Conservation (phyloP, 2,113 vertebrate species). For the Ancistrus triradiatus region DNA sequence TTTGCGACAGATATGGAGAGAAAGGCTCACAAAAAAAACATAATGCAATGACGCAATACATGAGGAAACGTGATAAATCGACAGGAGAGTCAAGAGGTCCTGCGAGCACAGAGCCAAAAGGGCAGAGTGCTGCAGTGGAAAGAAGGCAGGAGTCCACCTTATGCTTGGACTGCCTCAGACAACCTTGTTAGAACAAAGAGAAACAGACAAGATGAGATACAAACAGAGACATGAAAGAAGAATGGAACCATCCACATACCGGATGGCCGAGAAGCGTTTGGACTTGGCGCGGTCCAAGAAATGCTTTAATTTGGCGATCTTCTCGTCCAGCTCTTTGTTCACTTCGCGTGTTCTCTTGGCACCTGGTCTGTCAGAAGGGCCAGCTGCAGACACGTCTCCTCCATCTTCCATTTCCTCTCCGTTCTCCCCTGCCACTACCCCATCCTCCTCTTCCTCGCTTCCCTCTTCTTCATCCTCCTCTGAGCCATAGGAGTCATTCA, state of each 20-base stretch:
- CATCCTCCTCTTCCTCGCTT: slow-evolving; percentile 62
- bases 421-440: slow-evolving; percentile 33
- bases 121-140: slow-evolving; percentile 24
- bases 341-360: slow-evolving; percentile 61
- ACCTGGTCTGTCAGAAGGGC: slow-evolving; percentile 30
- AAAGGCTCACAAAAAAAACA: slow-evolving; percentile 17
- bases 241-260: slow-evolving; percentile 61
- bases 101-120: slow-evolving; percentile 18
- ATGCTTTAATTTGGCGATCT: slow-evolving; percentile 89
- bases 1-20: slow-evolving; percentile 9
- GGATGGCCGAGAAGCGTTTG: slow-evolving; percentile 90
- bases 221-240: slow-evolving; percentile 10
- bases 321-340: slow-evolving; percentile 82
- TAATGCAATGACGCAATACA: slow-evolving; percentile 30
- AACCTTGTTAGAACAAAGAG: slow-evolving; percentile 17
- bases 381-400: neutral
- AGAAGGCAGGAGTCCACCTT: slow-evolving; percentile 28
- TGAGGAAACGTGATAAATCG: slow-evolving; percentile 15
- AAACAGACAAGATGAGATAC: slow-evolving; percentile 9
- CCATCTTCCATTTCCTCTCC: slow-evolving; percentile 29
- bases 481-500: slow-evolving; percentile 66
- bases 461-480: slow-evolving; percentile 63
- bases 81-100: slow-evolving; percentile 22
- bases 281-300: slow-evolving; percentile 91
- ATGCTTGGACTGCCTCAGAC: slow-evolving; percentile 30